Evolutionary conservation across 2,113 vertebrate species (phyloP), one percentile per base, ranked within the genome.

Genomic region (Cyanoderma ruficeps): DNA sequence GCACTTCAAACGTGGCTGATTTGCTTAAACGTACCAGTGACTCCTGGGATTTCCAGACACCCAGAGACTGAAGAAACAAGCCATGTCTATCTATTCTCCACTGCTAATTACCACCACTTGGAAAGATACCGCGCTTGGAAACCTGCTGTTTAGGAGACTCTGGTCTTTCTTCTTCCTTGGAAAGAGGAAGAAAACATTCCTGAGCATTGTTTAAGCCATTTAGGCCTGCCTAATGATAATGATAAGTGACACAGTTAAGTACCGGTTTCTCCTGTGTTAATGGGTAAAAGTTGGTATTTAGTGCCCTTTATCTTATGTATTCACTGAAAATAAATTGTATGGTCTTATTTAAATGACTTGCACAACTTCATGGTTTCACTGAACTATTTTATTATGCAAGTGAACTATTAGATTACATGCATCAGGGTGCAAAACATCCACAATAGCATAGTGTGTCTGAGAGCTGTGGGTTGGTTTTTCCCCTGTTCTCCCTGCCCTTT

Each of bases 231-330:
- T 93, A 89, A 92, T 85, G 64, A 78, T 71, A 71, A 44, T 76
- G 69, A 93, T 61, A 74, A 31, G 52, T 27, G 47, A 25, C 55
- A 65, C 1, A 5, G 42, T 87, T 74, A 94, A 88, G 72, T 90
- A 81, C 87, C 12, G 21, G 85, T 94, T 90, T 91, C 72, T 82
- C 85, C 78, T 88, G 76, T 77, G 22, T 63, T n/a, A 52, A 10
- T n/a, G 27, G 35, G 75, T 88, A 94, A 75, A 93, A 96, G 94
- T 81, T 90, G 86, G 47, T 94, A 75, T 96, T 96, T 97, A 94
- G 79, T 88, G 85, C 35, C 63, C 63, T 93, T 96, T 94, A 93
- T 92, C 67, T 83, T 91, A 46, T 28, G 55, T 39, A 39, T 80
- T 94, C 33, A 33, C 67, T 80, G 75, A 68, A 90, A 93, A 80